Percentiles rank a stretch among this genome's conserved stretches.
phyloP scores from a whole-genome alignment of 2,113 vertebrate genomes.

The Chiloscyllium plagiosum region DNA sequence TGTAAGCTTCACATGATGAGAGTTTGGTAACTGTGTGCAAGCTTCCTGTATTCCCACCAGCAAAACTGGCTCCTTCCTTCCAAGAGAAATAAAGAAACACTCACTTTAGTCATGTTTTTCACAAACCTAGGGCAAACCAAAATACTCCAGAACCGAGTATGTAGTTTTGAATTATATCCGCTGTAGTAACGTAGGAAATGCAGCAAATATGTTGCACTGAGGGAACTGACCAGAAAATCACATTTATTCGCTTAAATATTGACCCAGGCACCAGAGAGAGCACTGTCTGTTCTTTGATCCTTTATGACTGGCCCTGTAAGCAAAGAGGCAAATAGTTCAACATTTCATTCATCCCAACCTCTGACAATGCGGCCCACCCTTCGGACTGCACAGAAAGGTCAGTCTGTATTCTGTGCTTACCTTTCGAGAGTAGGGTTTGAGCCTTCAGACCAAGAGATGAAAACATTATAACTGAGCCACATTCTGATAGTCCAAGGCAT shows the following conservation, averaged over 20 bases:
- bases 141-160: too few species aligned
- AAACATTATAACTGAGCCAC: not conserved
- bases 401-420: too few species aligned
- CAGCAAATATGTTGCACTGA: not conserved
- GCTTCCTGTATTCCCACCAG: not conserved
- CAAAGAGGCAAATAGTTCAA: not conserved
- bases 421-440: not conserved
- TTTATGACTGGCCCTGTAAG: not conserved
- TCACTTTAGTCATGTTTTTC: not conserved
- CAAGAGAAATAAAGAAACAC: not conserved
- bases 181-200: not conserved
- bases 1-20: too few species aligned
- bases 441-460: not conserved
- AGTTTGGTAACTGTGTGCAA: not conserved
- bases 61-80: not conserved
- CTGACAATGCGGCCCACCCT: not conserved
- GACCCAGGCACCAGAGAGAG: not conserved
- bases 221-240: not conserved
- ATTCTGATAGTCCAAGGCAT: not conserved
- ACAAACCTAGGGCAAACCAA: too few species aligned
- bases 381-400: not conserved
- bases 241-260: not conserved
- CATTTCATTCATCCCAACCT: not conserved
- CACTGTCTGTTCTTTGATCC: too few species aligned
- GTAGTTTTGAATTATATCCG: too few species aligned